Base-by-base conservation (phyloP, 1,140 invertebrate genomes). In the Drosophila ficusphila region DNA sequence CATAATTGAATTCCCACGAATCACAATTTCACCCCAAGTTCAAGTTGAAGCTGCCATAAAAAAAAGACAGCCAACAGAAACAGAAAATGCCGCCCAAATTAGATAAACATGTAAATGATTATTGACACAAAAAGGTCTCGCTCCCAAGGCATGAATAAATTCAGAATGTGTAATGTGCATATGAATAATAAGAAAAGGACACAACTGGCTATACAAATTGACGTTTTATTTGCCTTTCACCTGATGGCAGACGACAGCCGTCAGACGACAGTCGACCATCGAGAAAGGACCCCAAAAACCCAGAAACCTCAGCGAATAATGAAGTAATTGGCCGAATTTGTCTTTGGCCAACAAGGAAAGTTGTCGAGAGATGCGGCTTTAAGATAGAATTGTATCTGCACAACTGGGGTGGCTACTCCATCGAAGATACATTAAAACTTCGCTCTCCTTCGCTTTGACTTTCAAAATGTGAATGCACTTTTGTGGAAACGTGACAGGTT, bases 191-290 rank as follows among this genome's bases (percentile, higher is more conserved):
- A 62, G 81, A 74, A 82, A 81, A 75, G 81, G 73, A 81, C 81
- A 70, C 76, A 81, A 81, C 72, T 73, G 81, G 53, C 76, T 79
- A 86, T 65, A 86, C 73, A 85, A 86, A 85, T 85, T 85, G 81
- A 85, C 81, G 76, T 85, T 85, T 85, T 85, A 86, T 85, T 85
- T 85, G 81, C 81, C 81, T 85, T 85, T 85, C 82, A 85, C 81
- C 81, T 85, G 81, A 79, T 76, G 79, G 61, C 81, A 79, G 72
- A 39, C 68, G 76, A 74, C 76, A 79, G 49, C 21, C 54, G 61
- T 8, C 71, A 64, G 58, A 70, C 74, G 61, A 72, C 76, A 58
- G 29, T 5, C 46, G 36, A 29, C 27, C n/a, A 14, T 27, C 33
- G 51, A 61, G 46, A 29, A 49, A 14, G 53, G 67, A 71, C 27